Percentiles rank a stretch among this genome's conserved stretches.
These are phyloP conservation scores for Graptemys geographica DNA, from an alignment of 2,797 vertebrate species.

Conservation along the genomic window DNA sequence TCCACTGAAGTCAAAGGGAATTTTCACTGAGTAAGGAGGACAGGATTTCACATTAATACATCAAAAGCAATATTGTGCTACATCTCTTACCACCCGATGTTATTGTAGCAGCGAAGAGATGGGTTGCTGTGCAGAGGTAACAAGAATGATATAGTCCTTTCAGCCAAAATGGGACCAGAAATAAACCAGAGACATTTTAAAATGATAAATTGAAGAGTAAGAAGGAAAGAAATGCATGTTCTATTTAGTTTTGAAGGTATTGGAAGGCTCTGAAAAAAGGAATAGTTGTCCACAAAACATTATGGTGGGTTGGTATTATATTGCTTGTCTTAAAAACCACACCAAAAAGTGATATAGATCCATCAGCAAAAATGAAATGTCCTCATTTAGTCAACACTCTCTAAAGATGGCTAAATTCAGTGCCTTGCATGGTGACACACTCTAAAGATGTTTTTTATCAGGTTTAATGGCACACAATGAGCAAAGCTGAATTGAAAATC, in stretches of 20 bases:
- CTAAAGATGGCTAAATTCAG: constrained; percentile 5
- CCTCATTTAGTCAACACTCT: constrained; percentile 17
- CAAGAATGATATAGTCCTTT: neutral
- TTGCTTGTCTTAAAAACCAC: neutral
- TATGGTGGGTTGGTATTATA: neutral
- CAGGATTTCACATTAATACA: neutral
- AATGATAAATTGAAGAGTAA: neutral
- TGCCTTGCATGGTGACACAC: neutral
- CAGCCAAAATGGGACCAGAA: neutral
- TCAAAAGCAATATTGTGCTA: neutral
- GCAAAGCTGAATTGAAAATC: constrained; percentile 34
- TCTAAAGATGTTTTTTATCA: constrained; percentile 27
- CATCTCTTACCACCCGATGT: accelerated
- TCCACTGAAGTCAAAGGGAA: accelerated
- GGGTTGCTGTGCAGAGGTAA: neutral
- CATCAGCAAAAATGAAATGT: constrained; percentile 44
- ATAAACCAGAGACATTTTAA: neutral
- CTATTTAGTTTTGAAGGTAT: neutral
- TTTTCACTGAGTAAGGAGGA: neutral
- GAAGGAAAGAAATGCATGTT: neutral
- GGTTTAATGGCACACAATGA: constrained; percentile 47
- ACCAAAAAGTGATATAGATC: neutral
- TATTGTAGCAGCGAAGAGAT: neutral
- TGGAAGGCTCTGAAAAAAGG: neutral
- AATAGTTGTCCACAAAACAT: neutral